Evolutionary conservation across 2,888 invertebrate species (phyloP).

Genomic region (Amorpha juglandis): DNA sequence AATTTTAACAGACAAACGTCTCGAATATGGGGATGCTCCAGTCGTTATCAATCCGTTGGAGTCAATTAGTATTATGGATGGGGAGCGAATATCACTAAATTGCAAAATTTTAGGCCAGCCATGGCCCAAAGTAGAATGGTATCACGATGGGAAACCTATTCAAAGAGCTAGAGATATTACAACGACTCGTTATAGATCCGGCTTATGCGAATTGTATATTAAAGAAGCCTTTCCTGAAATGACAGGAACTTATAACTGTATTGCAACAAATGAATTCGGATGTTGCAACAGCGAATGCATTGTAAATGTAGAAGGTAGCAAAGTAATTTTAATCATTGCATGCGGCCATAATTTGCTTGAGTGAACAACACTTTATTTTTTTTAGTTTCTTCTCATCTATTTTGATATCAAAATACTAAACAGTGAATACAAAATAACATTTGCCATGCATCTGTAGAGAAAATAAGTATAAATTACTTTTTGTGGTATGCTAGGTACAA

Average conservation of each 20-base stretch:
- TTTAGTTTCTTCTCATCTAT: slow-evolving; percentile 5
- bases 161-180: slow-evolving; percentile 90
- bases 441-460: slow-evolving; percentile 76
- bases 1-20: slow-evolving; percentile 84
- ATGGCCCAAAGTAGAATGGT: slow-evolving; percentile 92
- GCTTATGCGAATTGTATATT: slow-evolving; percentile 91
- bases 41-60: slow-evolving; percentile 89
- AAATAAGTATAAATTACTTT: slow-evolving; percentile 30
- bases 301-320: slow-evolving; percentile 92
- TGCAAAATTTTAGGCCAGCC: slow-evolving; percentile 91
- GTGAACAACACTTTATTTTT: slow-evolving; percentile 29
- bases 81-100: slow-evolving; percentile 90
- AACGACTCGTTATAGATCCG: slow-evolving; percentile 90
- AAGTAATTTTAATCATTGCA: slow-evolving; percentile 56
- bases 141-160: slow-evolving; percentile 88
- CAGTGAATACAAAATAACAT: slow-evolving; percentile 42
- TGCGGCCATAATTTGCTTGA: slow-evolving; percentile 54
- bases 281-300: slow-evolving; percentile 90
- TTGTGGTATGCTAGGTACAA: not conserved
- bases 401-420: slow-evolving; percentile 14
- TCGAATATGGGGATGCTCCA: slow-evolving; percentile 84
- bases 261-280: slow-evolving; percentile 92
- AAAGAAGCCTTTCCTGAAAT: slow-evolving; percentile 96
- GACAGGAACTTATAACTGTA: slow-evolving; percentile 93
- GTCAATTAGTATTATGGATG: slow-evolving; percentile 93